phyloP scores from a whole-genome alignment of 2,888 invertebrate species.

The Agonum fuliginosum region DNA sequence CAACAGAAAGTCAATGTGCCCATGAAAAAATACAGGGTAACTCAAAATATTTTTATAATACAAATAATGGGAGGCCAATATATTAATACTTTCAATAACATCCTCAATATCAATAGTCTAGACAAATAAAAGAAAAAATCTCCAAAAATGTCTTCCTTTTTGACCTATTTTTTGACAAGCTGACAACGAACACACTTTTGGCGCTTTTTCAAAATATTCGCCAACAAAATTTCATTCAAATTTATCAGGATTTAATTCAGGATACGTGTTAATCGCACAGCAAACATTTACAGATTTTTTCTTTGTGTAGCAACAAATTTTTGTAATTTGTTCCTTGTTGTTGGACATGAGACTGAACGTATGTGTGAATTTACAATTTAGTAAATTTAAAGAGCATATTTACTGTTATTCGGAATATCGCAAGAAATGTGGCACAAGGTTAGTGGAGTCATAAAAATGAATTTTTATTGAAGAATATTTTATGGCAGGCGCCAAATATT shows the following conservation, averaged over 20 bases:
- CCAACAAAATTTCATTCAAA: neutral
- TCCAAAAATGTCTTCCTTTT: neutral
- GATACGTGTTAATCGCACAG: neutral
- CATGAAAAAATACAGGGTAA: too few relatives aligned
- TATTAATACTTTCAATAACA: too few relatives aligned
- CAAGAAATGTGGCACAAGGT: constrained; percentile 9
- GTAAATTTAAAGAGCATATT: neutral
- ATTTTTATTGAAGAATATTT: constrained; percentile 10
- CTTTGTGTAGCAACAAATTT: neutral
- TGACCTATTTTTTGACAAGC: neutral
- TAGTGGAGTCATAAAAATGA: neutral
- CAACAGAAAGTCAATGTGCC: too few relatives aligned
- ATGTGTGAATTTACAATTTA: constrained; percentile 13
- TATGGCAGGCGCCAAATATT: too few relatives aligned
- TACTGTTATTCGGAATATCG: constrained; percentile 14
- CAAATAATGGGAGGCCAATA: too few relatives aligned
- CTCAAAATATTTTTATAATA: too few relatives aligned
- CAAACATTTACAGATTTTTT: too few relatives aligned
- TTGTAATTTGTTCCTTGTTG: neutral
- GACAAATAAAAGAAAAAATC: too few relatives aligned
- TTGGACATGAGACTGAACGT: neutral
- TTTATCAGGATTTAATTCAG: neutral
- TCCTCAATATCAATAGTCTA: too few relatives aligned
- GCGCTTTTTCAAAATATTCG: neutral
- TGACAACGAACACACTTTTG: neutral